A percentile compares a stretch with the other conserved stretches of the same genome.
Evolutionary conservation across 2,113 vertebrate genomes (phyloP).

Genomic region (Phrynosoma platyrhinos): DNA sequence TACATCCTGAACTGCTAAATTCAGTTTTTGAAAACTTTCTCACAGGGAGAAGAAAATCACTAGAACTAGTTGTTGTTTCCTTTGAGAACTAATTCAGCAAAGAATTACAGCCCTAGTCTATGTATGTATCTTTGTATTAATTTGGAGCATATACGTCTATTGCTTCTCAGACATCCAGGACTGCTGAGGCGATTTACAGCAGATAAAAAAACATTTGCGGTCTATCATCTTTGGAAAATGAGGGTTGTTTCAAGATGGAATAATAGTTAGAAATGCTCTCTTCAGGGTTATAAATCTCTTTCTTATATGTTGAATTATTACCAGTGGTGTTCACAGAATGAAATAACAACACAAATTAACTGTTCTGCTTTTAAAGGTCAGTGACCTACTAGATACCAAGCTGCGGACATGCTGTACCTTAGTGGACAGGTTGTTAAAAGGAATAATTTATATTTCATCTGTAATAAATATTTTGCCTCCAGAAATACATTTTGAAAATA

Average conservation of each 20-base stretch:
- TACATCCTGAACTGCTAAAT: too few relatives aligned
- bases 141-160: too few relatives aligned
- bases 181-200: too few relatives aligned
- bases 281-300: constrained; percentile 34
- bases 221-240: not conserved
- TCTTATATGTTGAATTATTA: not conserved
- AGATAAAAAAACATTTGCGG: not conserved
- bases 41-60: too few relatives aligned
- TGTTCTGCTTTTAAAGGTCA: constrained; percentile 2
- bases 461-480: constrained; percentile 45
- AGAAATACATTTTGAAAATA: constrained; percentile 36
- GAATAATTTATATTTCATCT: not conserved
- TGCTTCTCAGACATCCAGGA: too few relatives aligned
- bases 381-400: not conserved
- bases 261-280: not conserved
- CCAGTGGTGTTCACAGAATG: constrained; percentile 26
- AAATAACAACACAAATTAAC: constrained; percentile 11
- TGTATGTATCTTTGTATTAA: too few relatives aligned
- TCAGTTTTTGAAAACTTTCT: too few relatives aligned
- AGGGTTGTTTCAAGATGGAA: accelerated
- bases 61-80: too few relatives aligned
- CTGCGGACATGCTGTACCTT: not conserved
- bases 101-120: too few relatives aligned
- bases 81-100: too few relatives aligned
- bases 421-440: constrained; percentile 38